Conservation (phyloP, 2,113 vertebrate genomes). For the Aleadryas rufinucha region DNA sequence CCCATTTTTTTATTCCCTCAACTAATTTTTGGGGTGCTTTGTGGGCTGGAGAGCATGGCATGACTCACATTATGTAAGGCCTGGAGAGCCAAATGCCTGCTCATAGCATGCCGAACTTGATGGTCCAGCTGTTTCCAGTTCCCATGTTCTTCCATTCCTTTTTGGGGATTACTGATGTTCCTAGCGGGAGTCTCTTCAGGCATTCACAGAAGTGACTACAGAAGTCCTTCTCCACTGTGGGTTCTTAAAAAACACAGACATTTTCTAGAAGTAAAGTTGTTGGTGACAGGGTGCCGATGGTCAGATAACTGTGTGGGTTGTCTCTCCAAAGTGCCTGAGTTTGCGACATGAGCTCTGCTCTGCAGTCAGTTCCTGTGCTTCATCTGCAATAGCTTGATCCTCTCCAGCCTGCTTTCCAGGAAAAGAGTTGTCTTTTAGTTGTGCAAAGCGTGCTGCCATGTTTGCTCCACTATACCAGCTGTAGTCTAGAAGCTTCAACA, state of each 20-base stretch:
- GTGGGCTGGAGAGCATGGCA: background rate
- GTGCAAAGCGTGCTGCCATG: accelerated
- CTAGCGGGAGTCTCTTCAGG: background rate
- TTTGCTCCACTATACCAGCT: background rate
- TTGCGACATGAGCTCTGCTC: background rate
- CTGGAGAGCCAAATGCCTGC: background rate
- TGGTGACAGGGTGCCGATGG: background rate
- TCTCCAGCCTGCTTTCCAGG: background rate
- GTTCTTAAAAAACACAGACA: background rate
- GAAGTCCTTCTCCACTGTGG: background rate
- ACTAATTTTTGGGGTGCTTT: background rate
- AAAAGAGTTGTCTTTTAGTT: background rate
- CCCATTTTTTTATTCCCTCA: background rate
- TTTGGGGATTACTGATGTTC: background rate
- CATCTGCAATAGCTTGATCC: background rate
- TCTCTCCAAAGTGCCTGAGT: background rate
- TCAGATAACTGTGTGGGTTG: background rate
- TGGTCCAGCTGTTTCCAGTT: background rate
- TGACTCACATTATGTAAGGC: background rate
- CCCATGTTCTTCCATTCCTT: accelerated
- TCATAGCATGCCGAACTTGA: background rate
- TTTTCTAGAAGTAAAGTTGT: background rate
- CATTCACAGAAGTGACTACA: background rate
- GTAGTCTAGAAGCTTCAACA: background rate
- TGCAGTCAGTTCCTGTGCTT: background rate